phyloP scores from a whole-genome alignment of 2,113 vertebrate species.

The Sciurus niger region DNA sequence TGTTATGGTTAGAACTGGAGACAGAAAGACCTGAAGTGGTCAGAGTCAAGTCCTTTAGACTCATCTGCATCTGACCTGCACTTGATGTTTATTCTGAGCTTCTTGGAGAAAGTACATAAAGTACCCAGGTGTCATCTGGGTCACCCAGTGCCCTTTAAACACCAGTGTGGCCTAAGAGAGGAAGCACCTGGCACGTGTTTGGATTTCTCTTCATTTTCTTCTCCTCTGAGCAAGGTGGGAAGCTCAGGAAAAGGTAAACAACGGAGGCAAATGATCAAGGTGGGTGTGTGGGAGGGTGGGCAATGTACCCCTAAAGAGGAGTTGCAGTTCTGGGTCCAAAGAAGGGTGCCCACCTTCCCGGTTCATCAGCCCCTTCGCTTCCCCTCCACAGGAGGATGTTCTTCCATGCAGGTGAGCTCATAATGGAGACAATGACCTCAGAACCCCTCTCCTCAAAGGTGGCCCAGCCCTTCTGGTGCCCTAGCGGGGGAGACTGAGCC shows the following conservation, averaged over 20 bases:
- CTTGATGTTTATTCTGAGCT: background rate
- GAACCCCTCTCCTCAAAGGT: background rate
- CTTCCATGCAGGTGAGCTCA: background rate
- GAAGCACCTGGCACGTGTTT: rapidly evolving
- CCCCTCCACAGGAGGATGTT: rapidly evolving
- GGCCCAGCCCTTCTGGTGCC: background rate
- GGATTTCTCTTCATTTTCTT: background rate
- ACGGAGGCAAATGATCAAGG: too few species aligned
- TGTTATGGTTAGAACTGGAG: background rate
- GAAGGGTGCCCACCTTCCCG: background rate
- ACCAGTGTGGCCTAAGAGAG: background rate
- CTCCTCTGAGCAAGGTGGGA: background rate
- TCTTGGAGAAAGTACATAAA: background rate
- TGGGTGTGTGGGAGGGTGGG: background rate
- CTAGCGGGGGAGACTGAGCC: background rate
- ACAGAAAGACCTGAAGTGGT: background rate
- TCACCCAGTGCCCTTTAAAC: background rate
- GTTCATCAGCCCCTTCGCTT: background rate
- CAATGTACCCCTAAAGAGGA: background rate
- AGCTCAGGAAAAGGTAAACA: background rate
- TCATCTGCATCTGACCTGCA: background rate
- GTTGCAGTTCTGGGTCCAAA: background rate
- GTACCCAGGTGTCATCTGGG: background rate
- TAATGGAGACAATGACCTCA: background rate
- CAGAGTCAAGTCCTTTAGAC: background rate